Conservation (phyloP, 2,888 invertebrate species). For the Hirtodrosophila histrioides region DNA sequence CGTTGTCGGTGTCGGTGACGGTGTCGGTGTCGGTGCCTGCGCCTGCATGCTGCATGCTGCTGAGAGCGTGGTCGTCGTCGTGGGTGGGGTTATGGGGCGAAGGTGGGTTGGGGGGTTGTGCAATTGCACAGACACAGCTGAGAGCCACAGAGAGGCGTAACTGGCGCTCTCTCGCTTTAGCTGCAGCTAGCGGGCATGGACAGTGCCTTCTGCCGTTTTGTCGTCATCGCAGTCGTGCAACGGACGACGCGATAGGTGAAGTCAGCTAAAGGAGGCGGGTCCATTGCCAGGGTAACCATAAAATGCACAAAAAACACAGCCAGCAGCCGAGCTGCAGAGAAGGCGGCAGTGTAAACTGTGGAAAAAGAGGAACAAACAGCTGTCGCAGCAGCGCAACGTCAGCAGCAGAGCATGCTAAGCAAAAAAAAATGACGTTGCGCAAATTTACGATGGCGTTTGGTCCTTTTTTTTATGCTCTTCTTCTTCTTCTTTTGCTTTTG, state of each 20-base stretch:
- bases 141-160: slow-evolving; percentile 20
- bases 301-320: slow-evolving; percentile 62
- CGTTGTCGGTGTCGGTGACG: slow-evolving; percentile 8
- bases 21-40: not conserved
- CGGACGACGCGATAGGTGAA: slow-evolving; percentile 80
- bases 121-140: slow-evolving; percentile 8
- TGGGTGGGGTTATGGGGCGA: slow-evolving; percentile 2
- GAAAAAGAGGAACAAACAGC: slow-evolving; percentile 12
- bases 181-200: slow-evolving; percentile 38
- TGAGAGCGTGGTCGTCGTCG: not conserved
- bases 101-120: slow-evolving; percentile 7
- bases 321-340: slow-evolving; percentile 9
- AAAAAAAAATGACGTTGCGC: slow-evolving; percentile 51
- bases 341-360: slow-evolving; percentile 22
- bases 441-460: slow-evolving; percentile 55
- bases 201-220: slow-evolving; percentile 32
- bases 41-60: no score
- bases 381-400: slow-evolving; percentile 22
- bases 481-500: slow-evolving; percentile 18
- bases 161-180: slow-evolving; percentile 31
- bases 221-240: slow-evolving; percentile 57
- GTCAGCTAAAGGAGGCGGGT: slow-evolving; percentile 81
- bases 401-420: slow-evolving; percentile 18
- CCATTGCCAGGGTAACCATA: slow-evolving; percentile 80
- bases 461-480: slow-evolving; percentile 10